phyloP scores from a whole-genome alignment of 2,113 vertebrate genomes.

The Peromyscus californicus region DNA sequence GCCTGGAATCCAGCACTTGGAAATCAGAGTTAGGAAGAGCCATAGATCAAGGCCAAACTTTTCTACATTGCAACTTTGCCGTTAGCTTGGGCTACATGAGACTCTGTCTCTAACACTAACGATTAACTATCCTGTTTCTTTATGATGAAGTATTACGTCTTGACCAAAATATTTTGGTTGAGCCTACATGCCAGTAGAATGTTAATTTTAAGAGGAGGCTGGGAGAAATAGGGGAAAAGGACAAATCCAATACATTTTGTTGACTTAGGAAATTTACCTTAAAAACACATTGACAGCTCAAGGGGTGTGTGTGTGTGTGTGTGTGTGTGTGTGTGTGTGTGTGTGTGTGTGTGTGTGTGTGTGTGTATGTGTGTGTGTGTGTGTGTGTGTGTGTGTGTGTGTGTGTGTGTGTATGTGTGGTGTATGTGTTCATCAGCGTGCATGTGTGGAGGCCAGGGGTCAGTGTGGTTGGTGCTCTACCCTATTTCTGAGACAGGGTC shows the following conservation, averaged over 20 bases:
- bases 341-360: neutral
- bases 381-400: neutral
- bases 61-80: neutral
- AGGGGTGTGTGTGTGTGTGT: neutral
- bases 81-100: neutral
- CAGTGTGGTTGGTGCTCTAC: neutral
- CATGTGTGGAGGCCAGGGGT: neutral
- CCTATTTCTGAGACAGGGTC: neutral
- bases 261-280: slow-evolving; percentile 31
- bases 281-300: neutral
- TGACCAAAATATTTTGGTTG: slow-evolving; percentile 6
- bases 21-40: neutral
- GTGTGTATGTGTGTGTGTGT: neutral
- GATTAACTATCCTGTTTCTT: neutral
- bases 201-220: slow-evolving; percentile 6
- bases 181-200: slow-evolving; percentile 44
- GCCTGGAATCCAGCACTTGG: neutral
- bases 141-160: neutral
- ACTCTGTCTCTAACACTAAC: neutral
- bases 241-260: neutral
- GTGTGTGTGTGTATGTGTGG: neutral
- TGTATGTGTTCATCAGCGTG: neutral
- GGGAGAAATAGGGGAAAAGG: neutral
- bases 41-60: neutral
- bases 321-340: neutral